Percentiles rank a stretch among this genome's conserved stretches.
These are phyloP conservation scores for Drosophila testacea DNA, from an alignment of 2,888 invertebrate genomes.

Conservation along the genomic window DNA sequence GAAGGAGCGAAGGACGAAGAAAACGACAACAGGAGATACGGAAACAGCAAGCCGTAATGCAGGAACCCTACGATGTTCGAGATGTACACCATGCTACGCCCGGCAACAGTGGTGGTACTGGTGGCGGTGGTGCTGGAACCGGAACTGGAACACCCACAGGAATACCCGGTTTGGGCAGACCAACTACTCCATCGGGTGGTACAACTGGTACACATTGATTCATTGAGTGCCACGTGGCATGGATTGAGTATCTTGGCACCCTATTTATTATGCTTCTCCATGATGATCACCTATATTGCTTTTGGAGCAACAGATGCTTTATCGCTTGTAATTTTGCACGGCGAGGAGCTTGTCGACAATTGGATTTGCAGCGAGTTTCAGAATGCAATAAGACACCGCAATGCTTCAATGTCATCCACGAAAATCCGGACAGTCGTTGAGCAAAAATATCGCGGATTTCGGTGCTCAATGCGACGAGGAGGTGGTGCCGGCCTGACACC, in stretches of 20 bases:
- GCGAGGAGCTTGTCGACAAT: too few species aligned
- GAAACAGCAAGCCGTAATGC: constrained; percentile 88
- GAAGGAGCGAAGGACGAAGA: constrained; percentile 93
- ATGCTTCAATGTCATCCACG: too few species aligned
- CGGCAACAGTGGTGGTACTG: constrained; percentile 68
- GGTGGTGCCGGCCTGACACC: too few species aligned
- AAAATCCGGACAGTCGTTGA: too few species aligned
- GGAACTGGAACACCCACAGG: constrained; percentile 29
- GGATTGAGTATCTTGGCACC: constrained; percentile 95
- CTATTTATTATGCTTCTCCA: constrained; percentile 93
- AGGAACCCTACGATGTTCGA: constrained; percentile 90
- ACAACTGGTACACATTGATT: constrained; percentile 87
- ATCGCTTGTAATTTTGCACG: too few species aligned
- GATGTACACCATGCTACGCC: constrained; percentile 86
- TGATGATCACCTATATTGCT: constrained; percentile 96
- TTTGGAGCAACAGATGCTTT: constrained; percentile 95
- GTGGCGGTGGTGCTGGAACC: not conserved
- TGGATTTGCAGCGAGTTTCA: too few species aligned
- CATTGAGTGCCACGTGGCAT: constrained; percentile 90
- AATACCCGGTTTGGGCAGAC: constrained; percentile 32
- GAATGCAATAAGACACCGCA: too few species aligned
- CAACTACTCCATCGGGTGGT: constrained; percentile 39
- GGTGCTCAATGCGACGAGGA: too few species aligned
- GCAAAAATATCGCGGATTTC: too few species aligned
- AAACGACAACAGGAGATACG: constrained; percentile 92